Base-by-base conservation (phyloP, 2,113 vertebrate genomes). In the Erythrolamprus reginae region DNA sequence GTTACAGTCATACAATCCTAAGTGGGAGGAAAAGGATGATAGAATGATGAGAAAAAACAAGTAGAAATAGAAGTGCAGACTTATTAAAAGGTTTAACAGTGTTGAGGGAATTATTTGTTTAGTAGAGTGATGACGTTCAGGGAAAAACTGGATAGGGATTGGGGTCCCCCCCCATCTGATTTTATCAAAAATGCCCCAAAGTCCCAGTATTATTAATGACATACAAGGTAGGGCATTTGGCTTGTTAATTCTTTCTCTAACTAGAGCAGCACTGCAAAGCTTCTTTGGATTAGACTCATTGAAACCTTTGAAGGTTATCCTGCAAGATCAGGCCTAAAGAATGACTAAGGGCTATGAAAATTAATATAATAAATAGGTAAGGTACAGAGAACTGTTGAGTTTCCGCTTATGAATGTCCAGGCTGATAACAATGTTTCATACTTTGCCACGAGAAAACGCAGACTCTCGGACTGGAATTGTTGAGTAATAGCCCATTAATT, bases 101-200 rank as follows among this genome's bases (percentile, higher is more conserved):
- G n/a, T n/a, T n/a, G n/a, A n/a, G n/a, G n/a, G n/a, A n/a, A n/a
- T n/a, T n/a, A n/a, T n/a, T n/a, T n/a, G n/a, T n/a, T n/a, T n/a
- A n/a, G n/a, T n/a, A n/a, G n/a, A n/a, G n/a, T n/a, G n/a, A n/a
- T n/a, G n/a, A n/a, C n/a, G n/a, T n/a, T n/a, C n/a, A n/a, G n/a
- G n/a, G n/a, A n/a, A n/a, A n/a, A n/a, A n/a, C n/a, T 53, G 77
- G 9, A 89, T 9, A 55, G 23, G 10, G 56, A 21, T 77, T n/a
- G n/a, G n/a, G n/a, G 38, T 90, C 33, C 6, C 3, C 61, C 33
- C 6, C 3, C 61, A 87, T 53, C 1, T 87, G 83, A 88, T 51
- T 90, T 23, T 28, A 91, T 91, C 86, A 84, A 82, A 90, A 89
- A 65, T 47, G 55, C n/a, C 55, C 33, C 33, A 65, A 61, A 61